Conservation (phyloP, 2,113 vertebrate genomes). For the Myiozetetes cayanensis region DNA sequence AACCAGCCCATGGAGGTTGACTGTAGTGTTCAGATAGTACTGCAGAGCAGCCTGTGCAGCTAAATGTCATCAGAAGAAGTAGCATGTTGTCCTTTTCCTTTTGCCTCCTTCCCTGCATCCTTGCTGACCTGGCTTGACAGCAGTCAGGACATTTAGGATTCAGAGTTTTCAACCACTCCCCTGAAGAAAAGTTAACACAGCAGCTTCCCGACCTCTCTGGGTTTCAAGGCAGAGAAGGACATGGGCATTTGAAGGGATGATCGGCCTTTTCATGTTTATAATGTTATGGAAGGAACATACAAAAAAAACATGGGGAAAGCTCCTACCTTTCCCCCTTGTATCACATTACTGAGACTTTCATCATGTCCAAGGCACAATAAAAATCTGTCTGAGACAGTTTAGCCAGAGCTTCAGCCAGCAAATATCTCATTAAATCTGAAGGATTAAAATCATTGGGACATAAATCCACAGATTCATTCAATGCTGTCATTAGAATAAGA, state of each 20-base stretch:
- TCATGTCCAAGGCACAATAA: background rate
- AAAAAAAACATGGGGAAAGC: background rate
- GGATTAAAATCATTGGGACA: background rate
- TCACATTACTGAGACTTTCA: background rate
- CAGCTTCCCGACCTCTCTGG: background rate
- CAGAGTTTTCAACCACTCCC: background rate
- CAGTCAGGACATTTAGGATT: background rate
- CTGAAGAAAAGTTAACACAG: background rate
- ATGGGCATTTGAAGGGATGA: fast-evolving
- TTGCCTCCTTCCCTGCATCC: background rate
- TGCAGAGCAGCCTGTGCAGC: no score
- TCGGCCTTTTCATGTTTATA: background rate
- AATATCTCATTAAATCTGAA: background rate
- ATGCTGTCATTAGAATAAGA: background rate
- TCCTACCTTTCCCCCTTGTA: background rate
- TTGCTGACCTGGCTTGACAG: background rate
- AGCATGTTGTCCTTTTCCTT: background rate
- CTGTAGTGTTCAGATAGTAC: background rate
- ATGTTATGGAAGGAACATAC: background rate
- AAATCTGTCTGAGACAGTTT: background rate
- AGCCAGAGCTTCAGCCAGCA: background rate
- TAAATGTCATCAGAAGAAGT: background rate
- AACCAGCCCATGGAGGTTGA: background rate
- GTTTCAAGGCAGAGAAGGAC: background rate
- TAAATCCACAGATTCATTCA: background rate